phyloP scores from a whole-genome alignment of 2,797 vertebrate genomes.

The Girardinus metallicus region DNA sequence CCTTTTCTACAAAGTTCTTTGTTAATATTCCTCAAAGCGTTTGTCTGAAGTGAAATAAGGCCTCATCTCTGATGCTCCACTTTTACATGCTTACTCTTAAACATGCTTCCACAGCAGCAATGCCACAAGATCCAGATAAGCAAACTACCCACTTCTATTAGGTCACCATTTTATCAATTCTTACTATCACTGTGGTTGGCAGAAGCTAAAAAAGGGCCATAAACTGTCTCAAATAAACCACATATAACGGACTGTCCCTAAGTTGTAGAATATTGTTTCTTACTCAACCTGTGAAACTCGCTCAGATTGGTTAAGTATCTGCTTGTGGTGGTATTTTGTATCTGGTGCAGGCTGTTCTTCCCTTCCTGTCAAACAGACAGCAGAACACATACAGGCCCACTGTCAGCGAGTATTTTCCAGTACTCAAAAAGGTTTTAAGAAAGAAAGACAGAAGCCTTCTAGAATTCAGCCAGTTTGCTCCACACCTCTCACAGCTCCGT shows the following conservation, averaged over 20 bases:
- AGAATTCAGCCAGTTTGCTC: conserved; percentile 71
- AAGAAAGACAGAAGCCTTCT: conserved; percentile 76
- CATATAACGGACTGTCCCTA: conserved; percentile 66
- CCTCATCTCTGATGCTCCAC: conserved; percentile 54
- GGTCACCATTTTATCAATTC: conserved; percentile 63
- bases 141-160: conserved; percentile 57
- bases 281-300: conserved; percentile 62
- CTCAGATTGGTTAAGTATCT: conserved; percentile 69
- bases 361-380: conserved; percentile 75
- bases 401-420: conserved; percentile 77
- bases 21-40: conserved; percentile 4
- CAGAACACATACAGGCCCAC: conserved; percentile 70
- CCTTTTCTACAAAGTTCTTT: conserved; percentile 25
- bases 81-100: conserved; percentile 47
- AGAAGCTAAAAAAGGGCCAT: conserved; percentile 56
- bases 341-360: conserved; percentile 70
- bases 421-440: conserved; percentile 74
- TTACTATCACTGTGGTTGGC: conserved; percentile 60
- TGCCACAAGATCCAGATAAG: conserved; percentile 74
- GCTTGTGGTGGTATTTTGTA: conserved; percentile 71
- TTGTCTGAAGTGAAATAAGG: conserved; percentile 56
- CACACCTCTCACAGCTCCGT: conserved; percentile 67
- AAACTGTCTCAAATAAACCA: conserved; percentile 65
- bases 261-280: conserved; percentile 65
- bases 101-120: conserved; percentile 52